Conservation (phyloP, 1,140 invertebrate species). For the Hycleus cichorii region DNA sequence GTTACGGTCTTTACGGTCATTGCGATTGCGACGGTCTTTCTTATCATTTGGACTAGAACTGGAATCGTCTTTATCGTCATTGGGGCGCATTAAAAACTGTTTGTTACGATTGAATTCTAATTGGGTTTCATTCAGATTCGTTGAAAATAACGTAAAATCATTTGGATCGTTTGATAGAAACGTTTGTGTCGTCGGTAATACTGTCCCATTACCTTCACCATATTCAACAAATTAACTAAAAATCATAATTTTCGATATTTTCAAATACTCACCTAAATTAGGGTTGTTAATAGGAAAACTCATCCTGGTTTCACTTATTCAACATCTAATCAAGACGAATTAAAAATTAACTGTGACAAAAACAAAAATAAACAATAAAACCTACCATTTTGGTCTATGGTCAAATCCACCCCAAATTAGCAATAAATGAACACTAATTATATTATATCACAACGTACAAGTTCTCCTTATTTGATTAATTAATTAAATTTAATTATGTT, state of each 20-base stretch:
- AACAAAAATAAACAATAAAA: too few relatives aligned
- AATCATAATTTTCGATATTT: background rate
- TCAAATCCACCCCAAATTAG: too few relatives aligned
- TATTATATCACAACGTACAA: too few relatives aligned
- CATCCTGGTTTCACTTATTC: background rate
- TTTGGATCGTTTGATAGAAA: slow-evolving; percentile 11
- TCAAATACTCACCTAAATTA: background rate
- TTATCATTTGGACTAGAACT: slow-evolving; percentile 43
- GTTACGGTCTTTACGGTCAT: slow-evolving; percentile 34
- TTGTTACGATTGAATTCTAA: slow-evolving; percentile 62
- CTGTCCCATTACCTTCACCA: slow-evolving; percentile 5
- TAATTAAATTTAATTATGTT: too few relatives aligned
- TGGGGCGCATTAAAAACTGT: slow-evolving; percentile 51
- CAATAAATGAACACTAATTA: too few relatives aligned
- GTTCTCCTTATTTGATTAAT: too few relatives aligned
- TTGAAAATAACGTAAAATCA: slow-evolving; percentile 36
- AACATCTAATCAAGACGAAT: too few relatives aligned
- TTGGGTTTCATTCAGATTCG: slow-evolving; percentile 59
- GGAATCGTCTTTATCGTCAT: slow-evolving; percentile 41
- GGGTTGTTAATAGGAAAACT: slow-evolving; percentile 9
- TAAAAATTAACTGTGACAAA: too few relatives aligned
- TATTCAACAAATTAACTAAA: background rate
- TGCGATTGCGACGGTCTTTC: slow-evolving; percentile 34
- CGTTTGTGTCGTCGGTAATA: slow-evolving; percentile 1
- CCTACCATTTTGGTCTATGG: too few relatives aligned